Evolutionary conservation across 2,888 invertebrate genomes (phyloP), one percentile per base, ranked within the genome.

Genomic region (Nomada fabriciana): DNA sequence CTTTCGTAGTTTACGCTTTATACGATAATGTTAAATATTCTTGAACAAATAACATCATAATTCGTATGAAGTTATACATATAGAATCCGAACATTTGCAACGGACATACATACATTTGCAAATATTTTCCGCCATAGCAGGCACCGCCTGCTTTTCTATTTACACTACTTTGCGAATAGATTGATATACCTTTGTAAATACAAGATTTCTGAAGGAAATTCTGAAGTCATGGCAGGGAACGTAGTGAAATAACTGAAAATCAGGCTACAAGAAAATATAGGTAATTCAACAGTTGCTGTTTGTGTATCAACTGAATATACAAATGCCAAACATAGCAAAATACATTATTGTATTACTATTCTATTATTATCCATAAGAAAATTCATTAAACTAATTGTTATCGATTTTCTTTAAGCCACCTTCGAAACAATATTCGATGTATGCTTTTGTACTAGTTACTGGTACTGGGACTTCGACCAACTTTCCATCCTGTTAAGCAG

Each of bases 131-230:
- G 11, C 50, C 29, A 0, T 18, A 42, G 42, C 20, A 9, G 18
- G 36, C 15, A 29, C 25, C 47, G 29, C n/a, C 59, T 60, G 18
- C 13, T 18, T 47, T 43, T 20, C 25, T 71, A 23, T 71, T 71
- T 71, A 18, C 70, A 36, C 20, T 52, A 50, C 47, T 60, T 70
- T 29, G 50, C 59, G 59, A 60, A 59, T 60, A 60, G 60, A 15
- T 36, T 15, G 60, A 71, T 23, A 47, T 15, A 50, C 15, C 20
- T 61, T 52, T 15, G 29, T 47, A 60, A 71, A 52, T 9, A 61
- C 11, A 23, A 20, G 13, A 7, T 47, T 23, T 47, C 43, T n/a
- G 9, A 11, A 60, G 29, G 15, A 15, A 25, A 70, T 36, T 59
- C 29, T 2, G 15, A 25, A 20, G 9, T 52, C 18, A 23, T 15